Conservation (phyloP, 2,113 vertebrate species). For the Typhlomys cinereus region DNA sequence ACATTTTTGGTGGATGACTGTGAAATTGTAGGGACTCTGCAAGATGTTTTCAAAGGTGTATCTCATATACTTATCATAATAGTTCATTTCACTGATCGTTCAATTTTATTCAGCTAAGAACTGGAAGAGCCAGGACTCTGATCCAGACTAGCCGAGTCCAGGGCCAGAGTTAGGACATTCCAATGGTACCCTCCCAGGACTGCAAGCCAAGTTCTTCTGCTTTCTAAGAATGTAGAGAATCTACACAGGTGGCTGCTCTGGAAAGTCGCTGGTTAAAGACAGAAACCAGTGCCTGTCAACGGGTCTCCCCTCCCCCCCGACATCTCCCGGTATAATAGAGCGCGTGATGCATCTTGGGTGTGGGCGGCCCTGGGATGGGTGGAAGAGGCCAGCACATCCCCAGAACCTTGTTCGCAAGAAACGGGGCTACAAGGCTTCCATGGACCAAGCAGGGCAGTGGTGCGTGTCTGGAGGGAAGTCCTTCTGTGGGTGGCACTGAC, state of each 20-base stretch:
- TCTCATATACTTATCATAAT: not conserved
- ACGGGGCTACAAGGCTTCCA: not conserved
- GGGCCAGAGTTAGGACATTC: not conserved
- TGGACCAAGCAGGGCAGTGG: too few relatives aligned
- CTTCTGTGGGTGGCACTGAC: not conserved
- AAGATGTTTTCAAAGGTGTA: not conserved
- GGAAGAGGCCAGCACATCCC: not conserved
- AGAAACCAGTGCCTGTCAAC: not conserved
- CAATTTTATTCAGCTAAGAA: not conserved
- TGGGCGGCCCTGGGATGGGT: not conserved
- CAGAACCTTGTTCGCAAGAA: too few relatives aligned
- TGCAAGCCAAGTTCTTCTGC: not conserved
- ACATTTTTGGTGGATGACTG: not conserved
- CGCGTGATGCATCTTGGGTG: fast-evolving
- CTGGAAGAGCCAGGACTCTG: not conserved
- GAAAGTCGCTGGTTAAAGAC: not conserved
- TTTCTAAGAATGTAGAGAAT: not conserved
- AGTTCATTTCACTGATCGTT: not conserved
- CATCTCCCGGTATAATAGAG: too few relatives aligned
- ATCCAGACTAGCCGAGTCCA: not conserved
- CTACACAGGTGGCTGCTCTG: not conserved
- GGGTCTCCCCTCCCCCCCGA: fast-evolving
- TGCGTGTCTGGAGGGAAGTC: fast-evolving
- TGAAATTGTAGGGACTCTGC: not conserved
- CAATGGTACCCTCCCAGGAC: too few relatives aligned